phyloP scores from a whole-genome alignment of 2,888 invertebrate species.

The Xylota segnis region DNA sequence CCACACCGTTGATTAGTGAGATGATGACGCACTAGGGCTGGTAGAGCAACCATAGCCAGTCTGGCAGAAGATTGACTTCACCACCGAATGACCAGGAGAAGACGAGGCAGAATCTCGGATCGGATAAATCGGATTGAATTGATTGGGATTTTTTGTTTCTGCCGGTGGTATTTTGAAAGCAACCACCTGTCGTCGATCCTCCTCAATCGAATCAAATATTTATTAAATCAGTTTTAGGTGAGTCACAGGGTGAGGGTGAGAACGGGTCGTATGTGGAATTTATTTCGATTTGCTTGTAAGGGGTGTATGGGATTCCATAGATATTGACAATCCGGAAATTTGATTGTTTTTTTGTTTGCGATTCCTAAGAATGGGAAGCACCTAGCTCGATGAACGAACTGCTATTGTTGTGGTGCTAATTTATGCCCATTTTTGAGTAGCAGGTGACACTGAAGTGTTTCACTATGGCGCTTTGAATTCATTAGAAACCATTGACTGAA shows the following conservation, averaged over 20 bases:
- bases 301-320: slow-evolving; percentile 15
- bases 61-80: slow-evolving; percentile 2
- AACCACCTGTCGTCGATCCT: not conserved
- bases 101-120: not conserved
- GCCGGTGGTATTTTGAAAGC: slow-evolving; percentile 42
- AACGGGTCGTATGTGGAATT: slow-evolving; percentile 18
- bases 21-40: slow-evolving; percentile 45
- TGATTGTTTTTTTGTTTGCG: not conserved
- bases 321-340: slow-evolving; percentile 9
- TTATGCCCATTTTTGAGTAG: not conserved
- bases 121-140: not conserved
- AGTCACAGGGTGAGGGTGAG: not conserved
- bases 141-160: slow-evolving; percentile 44
- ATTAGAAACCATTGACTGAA: slow-evolving; percentile 19
- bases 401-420: slow-evolving; percentile 1
- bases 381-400: slow-evolving; percentile 2
- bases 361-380: slow-evolving; percentile 13
- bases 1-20: slow-evolving; percentile 29
- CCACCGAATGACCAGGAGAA: not conserved
- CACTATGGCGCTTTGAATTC: slow-evolving; percentile 2
- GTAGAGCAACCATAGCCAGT: slow-evolving; percentile 25
- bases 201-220: slow-evolving; percentile 2
- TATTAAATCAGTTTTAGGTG: not conserved
- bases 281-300: not conserved
- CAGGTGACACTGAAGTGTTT: not conserved